Percentiles rank a stretch among this genome's conserved stretches.
phyloP scores from a whole-genome alignment of 2,797 vertebrate species.

The Zenarchopterus dispar region DNA sequence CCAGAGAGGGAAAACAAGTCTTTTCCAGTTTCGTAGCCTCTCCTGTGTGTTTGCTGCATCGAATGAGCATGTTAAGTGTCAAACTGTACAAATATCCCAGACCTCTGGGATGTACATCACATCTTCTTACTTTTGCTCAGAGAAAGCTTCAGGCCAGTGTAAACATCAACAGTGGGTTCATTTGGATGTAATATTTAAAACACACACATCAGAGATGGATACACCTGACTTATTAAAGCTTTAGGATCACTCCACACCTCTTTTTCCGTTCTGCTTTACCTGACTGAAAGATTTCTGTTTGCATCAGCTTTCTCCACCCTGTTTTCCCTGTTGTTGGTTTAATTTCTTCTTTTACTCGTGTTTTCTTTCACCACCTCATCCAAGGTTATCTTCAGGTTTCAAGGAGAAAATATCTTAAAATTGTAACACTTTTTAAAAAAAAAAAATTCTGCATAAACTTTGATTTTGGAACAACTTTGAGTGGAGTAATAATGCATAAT shows the following conservation, averaged over 20 bases:
- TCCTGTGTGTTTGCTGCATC: too few species aligned
- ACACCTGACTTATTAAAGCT: slow-evolving; percentile 39
- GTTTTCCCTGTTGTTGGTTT: neutral
- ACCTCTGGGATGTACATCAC: too few species aligned
- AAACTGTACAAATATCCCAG: too few species aligned
- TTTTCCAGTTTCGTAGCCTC: too few species aligned
- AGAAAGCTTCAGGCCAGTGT: slow-evolving; percentile 18
- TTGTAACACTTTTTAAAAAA: neutral
- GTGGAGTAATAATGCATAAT: neutral
- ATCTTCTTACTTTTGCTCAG: slow-evolving; percentile 3
- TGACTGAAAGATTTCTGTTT: neutral
- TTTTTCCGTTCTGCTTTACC: slow-evolving; percentile 8
- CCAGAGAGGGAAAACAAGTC: too few species aligned
- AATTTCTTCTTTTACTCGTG: neutral
- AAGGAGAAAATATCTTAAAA: neutral
- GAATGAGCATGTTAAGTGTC: too few species aligned
- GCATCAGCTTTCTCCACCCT: neutral
- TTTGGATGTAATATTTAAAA: slow-evolving; percentile 57
- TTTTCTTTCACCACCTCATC: neutral
- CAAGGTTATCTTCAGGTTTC: neutral
- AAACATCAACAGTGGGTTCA: slow-evolving; percentile 26
- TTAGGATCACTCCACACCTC: slow-evolving; percentile 33
- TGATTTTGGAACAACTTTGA: neutral
- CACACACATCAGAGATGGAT: slow-evolving; percentile 43
- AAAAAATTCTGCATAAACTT: neutral